Evolutionary conservation across 2,113 vertebrate species (phyloP), one percentile per base, ranked within the genome.

Genomic region (Rhinoptilus africanus): DNA sequence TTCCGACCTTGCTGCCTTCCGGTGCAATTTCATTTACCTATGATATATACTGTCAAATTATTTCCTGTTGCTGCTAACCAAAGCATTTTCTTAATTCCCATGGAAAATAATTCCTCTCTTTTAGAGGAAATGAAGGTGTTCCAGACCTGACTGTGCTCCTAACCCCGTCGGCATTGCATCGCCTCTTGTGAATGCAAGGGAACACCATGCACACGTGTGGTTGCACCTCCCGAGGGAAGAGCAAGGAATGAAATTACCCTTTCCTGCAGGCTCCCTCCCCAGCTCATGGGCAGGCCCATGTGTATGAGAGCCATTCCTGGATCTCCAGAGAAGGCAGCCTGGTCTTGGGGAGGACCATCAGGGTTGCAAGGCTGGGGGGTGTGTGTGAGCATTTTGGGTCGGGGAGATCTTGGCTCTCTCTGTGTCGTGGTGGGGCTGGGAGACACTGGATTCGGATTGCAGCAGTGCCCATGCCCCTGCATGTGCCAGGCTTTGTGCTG

Each of bases 201-300:
- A 66, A 27, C 47, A 39, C 39, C 60, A 27, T 0, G 3, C 14
- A 5, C 6, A 4, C 15, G 16, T 3, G 4, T 41, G 21, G 47
- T 5, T 53, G 43, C 59, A 53, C 39, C 47, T 69, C 39, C 39
- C 64, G 14, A 21, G 34, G 34, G 45, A 45, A 28, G 34, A 24
- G 37, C 1, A 1, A 53, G 68, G 47, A 26, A n/a, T 5, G 53
- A 74, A 74, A 37, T n/a, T 21, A 3, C 15, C 10, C 45, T 21
- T n/a, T 12, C 35, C 28, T 47, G 51, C 62, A 17, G 57, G 50
- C 57, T n/a, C 51, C 19, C n/a, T 34, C 10, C 37, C 37, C 39
- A 18, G 39, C 32, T 37, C 28, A 4, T 5, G 30, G 28, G 23
- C 41, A 57, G 62, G n/a, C 19, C 43, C 19, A 1, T 1, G 3